phyloP scores from a whole-genome alignment of 2,888 invertebrate species.

The Troglohyphantes excavatus region DNA sequence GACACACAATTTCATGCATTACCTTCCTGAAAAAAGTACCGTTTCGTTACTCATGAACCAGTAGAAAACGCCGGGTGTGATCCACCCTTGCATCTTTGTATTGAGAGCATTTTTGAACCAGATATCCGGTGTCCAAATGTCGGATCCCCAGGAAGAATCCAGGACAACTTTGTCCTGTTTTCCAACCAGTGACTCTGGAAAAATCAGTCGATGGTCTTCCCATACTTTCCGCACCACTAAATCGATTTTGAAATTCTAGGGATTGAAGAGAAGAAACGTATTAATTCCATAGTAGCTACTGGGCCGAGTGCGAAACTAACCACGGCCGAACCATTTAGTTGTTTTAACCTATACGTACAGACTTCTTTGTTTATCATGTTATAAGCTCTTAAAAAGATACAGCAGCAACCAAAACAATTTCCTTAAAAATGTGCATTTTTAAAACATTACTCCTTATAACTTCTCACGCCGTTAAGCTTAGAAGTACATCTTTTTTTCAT shows the following conservation, averaged over 20 bases:
- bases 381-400: too few species aligned
- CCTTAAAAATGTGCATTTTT: too few species aligned
- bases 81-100: conserved; percentile 68
- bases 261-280: neutral
- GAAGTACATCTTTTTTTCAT: too few species aligned
- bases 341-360: neutral
- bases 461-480: too few species aligned
- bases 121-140: conserved; percentile 79
- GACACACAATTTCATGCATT: too few species aligned
- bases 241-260: conserved; percentile 73
- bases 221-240: conserved; percentile 35
- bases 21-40: conserved; percentile 78
- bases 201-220: conserved; percentile 46
- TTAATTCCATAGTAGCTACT: too few species aligned
- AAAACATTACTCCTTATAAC: too few species aligned
- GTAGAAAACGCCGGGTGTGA: conserved; percentile 67
- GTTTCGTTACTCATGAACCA: conserved; percentile 57
- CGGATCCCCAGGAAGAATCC: conserved; percentile 70
- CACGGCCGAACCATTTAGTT: too few species aligned
- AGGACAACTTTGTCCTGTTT: conserved; percentile 53
- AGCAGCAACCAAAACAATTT: too few species aligned
- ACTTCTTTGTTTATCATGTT: too few species aligned
- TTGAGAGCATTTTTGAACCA: conserved; percentile 79
- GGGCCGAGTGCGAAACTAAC: too few species aligned
- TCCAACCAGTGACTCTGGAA: neutral